These are phyloP conservation scores for Tetranychus truncatus DNA, from an alignment of 2,888 invertebrate species.

Conservation along the genomic window DNA sequence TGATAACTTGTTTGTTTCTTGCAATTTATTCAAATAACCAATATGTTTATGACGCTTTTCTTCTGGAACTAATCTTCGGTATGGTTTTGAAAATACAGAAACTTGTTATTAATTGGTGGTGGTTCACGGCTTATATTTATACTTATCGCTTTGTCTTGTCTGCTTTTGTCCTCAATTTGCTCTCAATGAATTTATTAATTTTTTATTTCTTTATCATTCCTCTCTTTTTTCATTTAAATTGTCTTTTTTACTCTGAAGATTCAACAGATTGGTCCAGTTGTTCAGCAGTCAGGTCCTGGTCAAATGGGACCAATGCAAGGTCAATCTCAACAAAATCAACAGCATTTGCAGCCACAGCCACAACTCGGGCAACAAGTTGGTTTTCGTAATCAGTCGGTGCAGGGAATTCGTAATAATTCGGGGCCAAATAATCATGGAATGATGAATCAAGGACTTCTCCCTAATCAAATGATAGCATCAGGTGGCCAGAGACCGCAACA, in stretches of 20 bases:
- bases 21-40: background rate
- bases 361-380: slow-evolving; percentile 14
- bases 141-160: background rate
- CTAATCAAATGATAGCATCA: slow-evolving; percentile 30
- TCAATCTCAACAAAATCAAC: background rate
- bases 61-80: background rate
- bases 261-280: slow-evolving; percentile 8
- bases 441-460: slow-evolving; percentile 34
- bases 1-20: background rate
- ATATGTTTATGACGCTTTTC: background rate
- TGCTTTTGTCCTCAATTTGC: background rate
- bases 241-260: slow-evolving; percentile 8
- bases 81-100: background rate
- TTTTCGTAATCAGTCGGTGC: background rate
- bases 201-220: background rate
- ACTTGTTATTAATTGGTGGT: background rate
- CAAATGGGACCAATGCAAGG: background rate
- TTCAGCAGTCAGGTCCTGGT: background rate
- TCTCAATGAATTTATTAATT: no score
- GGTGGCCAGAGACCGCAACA: slow-evolving; percentile 36
- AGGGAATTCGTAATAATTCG: background rate
- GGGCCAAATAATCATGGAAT: slow-evolving; percentile 11
- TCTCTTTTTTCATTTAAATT: background rate
- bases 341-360: background rate
- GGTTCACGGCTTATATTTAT: background rate